These are phyloP conservation scores for Dicentrarchus labrax DNA, from an alignment of 2,113 vertebrate genomes.

Conservation along the genomic window DNA sequence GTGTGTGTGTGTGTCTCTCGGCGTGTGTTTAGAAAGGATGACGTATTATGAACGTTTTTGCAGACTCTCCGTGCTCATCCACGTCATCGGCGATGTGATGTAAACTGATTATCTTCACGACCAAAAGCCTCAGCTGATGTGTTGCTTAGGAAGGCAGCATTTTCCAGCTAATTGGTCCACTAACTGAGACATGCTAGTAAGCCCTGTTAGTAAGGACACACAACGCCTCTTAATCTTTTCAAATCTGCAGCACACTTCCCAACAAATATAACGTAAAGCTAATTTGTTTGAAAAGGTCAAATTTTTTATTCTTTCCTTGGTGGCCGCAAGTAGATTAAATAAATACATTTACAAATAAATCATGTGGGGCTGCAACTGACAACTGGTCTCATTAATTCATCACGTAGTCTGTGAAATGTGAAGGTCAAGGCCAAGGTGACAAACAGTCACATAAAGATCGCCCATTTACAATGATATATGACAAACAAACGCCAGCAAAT, in stretches of 20 bases:
- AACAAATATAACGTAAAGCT: slow-evolving; percentile 9
- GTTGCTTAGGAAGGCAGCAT: slow-evolving; percentile 34
- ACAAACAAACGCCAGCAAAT: not conserved
- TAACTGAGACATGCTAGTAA: slow-evolving; percentile 10
- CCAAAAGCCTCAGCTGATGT: slow-evolving; percentile 41
- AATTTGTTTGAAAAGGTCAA: slow-evolving; percentile 22
- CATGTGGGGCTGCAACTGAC: not conserved
- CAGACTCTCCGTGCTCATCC: not conserved
- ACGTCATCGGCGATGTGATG: slow-evolving; percentile 29
- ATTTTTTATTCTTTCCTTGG: not conserved
- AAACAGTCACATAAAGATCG: not conserved
- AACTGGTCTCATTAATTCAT: not conserved
- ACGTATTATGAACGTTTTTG: not conserved
- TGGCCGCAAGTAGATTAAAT: not conserved
- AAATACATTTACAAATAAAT: not conserved
- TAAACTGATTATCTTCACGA: slow-evolving; percentile 44
- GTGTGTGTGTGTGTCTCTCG: slow-evolving; percentile 17
- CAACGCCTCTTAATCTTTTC: slow-evolving; percentile 21
- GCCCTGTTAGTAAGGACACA: not conserved
- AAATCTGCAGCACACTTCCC: slow-evolving; percentile 36
- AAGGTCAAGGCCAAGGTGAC: not conserved
- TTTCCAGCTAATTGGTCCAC: slow-evolving; percentile 23
- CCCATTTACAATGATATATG: not conserved
- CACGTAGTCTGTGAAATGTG: not conserved
- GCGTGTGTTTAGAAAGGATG: slow-evolving; percentile 4